phyloP scores from a whole-genome alignment of 2,888 invertebrate genomes.

The Odontomyia ornata region DNA sequence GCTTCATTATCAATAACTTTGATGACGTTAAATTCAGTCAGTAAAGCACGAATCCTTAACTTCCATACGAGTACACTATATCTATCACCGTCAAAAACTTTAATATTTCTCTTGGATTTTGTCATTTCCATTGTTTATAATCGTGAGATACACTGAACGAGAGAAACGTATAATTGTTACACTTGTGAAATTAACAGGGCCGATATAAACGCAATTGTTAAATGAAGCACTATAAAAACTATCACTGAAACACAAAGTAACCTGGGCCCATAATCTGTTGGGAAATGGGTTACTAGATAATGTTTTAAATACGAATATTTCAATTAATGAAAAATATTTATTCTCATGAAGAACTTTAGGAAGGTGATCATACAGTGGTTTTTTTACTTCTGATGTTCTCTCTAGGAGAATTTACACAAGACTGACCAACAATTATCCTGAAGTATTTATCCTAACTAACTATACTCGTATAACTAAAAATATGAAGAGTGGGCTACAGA shows the following conservation, averaged over 20 bases:
- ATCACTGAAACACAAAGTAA: too few relatives aligned
- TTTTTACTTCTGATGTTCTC: neutral
- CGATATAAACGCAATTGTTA: too few relatives aligned
- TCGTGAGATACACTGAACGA: too few relatives aligned
- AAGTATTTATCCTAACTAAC: constrained; percentile 6
- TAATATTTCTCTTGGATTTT: neutral
- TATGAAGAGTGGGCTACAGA: neutral
- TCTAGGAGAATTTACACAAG: neutral
- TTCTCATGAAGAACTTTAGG: constrained; percentile 2
- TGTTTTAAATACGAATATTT: neutral
- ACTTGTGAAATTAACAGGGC: too few relatives aligned
- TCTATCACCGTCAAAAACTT: constrained; percentile 45
- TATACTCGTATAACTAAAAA: neutral
- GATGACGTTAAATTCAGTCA: constrained; percentile 41
- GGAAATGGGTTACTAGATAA: neutral
- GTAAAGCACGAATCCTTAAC: constrained; percentile 37
- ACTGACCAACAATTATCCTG: neutral
- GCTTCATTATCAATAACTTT: constrained; percentile 30
- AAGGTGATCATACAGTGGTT: neutral
- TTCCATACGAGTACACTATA: constrained; percentile 47
- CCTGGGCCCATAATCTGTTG: constrained; percentile 29
- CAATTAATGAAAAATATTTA: neutral
- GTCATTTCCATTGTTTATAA: neutral
- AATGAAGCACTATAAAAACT: too few relatives aligned
- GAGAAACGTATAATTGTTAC: too few relatives aligned